Evolutionary conservation across 1,140 invertebrate genomes (phyloP).

Genomic region (Zophobas atratus): DNA sequence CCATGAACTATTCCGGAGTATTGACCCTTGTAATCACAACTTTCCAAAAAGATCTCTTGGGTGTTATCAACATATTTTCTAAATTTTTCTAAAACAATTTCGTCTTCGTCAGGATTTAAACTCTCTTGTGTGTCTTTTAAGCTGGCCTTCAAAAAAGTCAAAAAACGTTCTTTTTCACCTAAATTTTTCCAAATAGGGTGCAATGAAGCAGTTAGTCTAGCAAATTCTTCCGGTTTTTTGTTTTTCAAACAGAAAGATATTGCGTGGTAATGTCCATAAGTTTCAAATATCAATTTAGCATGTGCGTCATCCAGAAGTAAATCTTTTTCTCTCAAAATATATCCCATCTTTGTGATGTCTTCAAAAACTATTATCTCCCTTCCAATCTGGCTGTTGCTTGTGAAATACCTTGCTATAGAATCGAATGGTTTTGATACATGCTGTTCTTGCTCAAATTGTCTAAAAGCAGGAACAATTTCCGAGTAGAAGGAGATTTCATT

Average conservation of each 20-base stretch:
- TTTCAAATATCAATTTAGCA: constrained; percentile 67
- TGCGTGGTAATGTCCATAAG: constrained; percentile 57
- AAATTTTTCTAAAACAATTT: neutral
- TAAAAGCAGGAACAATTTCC: constrained; percentile 6
- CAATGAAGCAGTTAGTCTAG: neutral
- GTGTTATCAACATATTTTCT: constrained; percentile 65
- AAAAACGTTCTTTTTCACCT: constrained; percentile 49
- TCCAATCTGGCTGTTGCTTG: constrained; percentile 61
- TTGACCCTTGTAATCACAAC: neutral
- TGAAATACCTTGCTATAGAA: constrained; percentile 62
- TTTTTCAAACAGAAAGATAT: constrained; percentile 29
- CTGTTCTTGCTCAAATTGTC: neutral
- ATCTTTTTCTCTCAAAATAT: constrained; percentile 67
- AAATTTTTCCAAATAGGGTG: constrained; percentile 4
- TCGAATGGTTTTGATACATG: constrained; percentile 43
- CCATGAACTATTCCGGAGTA: constrained; percentile 25
- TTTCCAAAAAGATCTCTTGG: neutral
- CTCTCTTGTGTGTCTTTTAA: neutral
- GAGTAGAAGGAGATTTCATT: constrained; percentile 27
- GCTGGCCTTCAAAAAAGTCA: constrained; percentile 65
- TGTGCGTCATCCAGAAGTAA: constrained; percentile 67
- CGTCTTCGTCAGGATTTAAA: neutral
- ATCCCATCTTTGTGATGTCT: constrained; percentile 69
- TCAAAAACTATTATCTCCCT: constrained; percentile 71
- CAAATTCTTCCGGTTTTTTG: constrained; percentile 4